These are phyloP conservation scores for Tortrix viridana DNA, from an alignment of 2,888 invertebrate species.

Conservation along the genomic window DNA sequence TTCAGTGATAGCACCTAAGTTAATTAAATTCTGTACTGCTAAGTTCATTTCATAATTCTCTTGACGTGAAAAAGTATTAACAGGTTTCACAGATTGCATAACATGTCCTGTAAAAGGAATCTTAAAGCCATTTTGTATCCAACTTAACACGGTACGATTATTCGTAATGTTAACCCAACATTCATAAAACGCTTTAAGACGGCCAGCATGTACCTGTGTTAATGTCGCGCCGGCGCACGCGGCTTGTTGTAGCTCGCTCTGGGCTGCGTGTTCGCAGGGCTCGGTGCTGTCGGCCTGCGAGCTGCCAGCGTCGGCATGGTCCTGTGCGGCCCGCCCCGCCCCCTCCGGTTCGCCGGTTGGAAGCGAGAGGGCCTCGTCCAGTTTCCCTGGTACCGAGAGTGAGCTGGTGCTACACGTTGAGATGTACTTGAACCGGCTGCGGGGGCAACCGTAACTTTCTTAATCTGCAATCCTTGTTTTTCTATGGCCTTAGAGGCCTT, in stretches of 20 bases:
- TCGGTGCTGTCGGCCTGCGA: background rate
- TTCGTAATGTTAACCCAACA: background rate
- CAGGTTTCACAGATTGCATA: background rate
- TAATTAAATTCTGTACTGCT: too few relatives aligned
- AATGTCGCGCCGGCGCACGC: background rate
- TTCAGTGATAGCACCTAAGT: too few relatives aligned
- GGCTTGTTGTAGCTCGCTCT: background rate
- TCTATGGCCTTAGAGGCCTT: constrained; percentile 28
- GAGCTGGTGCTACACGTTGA: background rate
- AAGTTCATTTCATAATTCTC: background rate
- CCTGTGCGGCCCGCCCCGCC: constrained; percentile 34
- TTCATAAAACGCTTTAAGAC: background rate
- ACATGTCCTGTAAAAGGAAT: background rate
- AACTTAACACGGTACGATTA: background rate
- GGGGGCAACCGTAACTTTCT: background rate
- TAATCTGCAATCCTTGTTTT: constrained; percentile 13
- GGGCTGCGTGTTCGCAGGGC: background rate
- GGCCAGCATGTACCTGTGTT: constrained; percentile 1
- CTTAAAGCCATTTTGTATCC: background rate
- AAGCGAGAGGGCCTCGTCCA: constrained; percentile 41
- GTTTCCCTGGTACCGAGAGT: constrained; percentile 33
- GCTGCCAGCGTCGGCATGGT: background rate
- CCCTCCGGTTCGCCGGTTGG: constrained; percentile 38
- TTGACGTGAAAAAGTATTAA: background rate
- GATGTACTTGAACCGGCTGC: background rate